phyloP scores from a whole-genome alignment of 2,113 vertebrate genomes.

The Rostratula benghalensis region DNA sequence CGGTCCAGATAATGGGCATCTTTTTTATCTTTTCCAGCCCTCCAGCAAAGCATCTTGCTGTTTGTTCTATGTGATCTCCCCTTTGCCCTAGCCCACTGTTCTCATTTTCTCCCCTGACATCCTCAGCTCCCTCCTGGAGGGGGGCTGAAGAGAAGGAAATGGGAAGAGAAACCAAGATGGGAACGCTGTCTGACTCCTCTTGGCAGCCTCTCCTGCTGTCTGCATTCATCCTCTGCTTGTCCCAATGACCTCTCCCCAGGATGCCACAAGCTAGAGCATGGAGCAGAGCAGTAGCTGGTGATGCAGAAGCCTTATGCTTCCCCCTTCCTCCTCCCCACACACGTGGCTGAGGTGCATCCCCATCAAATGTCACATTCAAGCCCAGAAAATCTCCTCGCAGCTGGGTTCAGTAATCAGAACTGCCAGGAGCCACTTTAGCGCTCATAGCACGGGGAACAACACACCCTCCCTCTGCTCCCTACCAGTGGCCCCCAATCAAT shows the following conservation, averaged over 20 bases:
- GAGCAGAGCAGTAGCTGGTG: not conserved
- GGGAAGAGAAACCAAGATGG: not conserved
- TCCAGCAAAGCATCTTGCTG: not conserved
- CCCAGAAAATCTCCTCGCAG: not conserved
- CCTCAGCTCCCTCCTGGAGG: not conserved
- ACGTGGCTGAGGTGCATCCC: rapidly evolving
- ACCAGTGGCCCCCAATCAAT: not conserved
- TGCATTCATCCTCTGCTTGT: not conserved
- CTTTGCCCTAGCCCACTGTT: not conserved
- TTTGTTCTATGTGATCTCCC: not conserved
- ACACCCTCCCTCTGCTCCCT: not conserved
- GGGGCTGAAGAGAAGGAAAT: not conserved
- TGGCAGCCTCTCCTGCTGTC: not conserved
- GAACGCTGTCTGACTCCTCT: not conserved
- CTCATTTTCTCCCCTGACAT: not conserved
- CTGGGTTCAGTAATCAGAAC: not conserved
- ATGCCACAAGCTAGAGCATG: not conserved
- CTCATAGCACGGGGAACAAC: not conserved
- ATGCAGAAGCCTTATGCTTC: not conserved
- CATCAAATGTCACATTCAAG: not conserved
- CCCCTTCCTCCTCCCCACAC: not conserved
- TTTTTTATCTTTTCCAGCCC: not conserved
- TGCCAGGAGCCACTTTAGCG: not conserved
- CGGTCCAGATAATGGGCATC: not conserved
- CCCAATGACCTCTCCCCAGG: not conserved